These are phyloP conservation scores for Hypotaenidia philippensis DNA, from an alignment of 2,797 vertebrate species.

Conservation along the genomic window DNA sequence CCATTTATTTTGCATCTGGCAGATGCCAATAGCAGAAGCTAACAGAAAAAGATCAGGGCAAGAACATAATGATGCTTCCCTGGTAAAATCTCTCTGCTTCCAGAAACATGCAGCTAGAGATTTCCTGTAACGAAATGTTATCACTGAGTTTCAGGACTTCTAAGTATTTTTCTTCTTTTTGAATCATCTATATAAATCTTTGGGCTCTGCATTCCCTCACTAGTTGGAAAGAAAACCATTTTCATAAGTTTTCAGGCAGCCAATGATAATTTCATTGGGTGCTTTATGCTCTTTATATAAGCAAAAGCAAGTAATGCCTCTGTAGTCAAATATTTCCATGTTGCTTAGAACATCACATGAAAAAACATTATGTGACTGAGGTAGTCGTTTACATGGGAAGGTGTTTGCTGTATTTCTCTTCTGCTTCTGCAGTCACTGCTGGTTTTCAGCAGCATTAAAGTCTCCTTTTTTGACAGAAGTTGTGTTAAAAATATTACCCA, in stretches of 20 bases:
- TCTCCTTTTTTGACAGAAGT: background rate
- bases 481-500: slow-evolving; percentile 37
- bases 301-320: background rate
- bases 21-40: background rate
- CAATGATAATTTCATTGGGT: background rate
- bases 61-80: background rate
- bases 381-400: slow-evolving; percentile 4
- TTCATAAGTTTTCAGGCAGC: background rate
- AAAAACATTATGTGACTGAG: background rate
- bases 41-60: background rate
- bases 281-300: background rate
- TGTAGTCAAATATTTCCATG: background rate
- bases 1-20: background rate
- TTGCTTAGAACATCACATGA: background rate
- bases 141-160: background rate
- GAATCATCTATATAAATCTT: background rate
- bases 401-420: slow-evolving; percentile 18
- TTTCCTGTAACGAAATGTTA: background rate
- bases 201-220: background rate
- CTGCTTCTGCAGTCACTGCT: background rate
- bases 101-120: background rate
- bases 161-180: background rate
- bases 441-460: slow-evolving; percentile 11
- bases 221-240: background rate
- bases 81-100: background rate